A percentile compares a stretch with the other conserved stretches of the same genome.
These are phyloP conservation scores for Diogma glabrata DNA, from an alignment of 2,888 invertebrate genomes.

Conservation along the genomic window DNA sequence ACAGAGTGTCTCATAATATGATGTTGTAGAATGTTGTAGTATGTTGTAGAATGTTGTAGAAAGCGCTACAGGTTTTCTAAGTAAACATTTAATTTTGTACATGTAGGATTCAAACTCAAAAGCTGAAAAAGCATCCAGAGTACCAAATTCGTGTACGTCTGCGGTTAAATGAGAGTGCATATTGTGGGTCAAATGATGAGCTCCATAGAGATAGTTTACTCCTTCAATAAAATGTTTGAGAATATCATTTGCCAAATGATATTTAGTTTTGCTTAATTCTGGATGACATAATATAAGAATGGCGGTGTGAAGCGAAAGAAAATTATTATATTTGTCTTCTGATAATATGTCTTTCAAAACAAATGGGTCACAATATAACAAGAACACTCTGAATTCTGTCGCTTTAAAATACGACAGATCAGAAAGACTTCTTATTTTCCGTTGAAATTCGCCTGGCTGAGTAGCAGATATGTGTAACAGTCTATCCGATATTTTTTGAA, in stretches of 20 bases:
- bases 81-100: not conserved
- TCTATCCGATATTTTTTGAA: not conserved
- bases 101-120: not conserved
- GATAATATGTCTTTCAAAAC: no score
- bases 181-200: not conserved
- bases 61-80: constrained; percentile 3
- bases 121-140: not conserved
- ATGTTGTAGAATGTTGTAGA: no score
- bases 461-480: not conserved
- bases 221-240: not conserved
- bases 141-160: not conserved
- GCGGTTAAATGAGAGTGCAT: constrained; percentile 2
- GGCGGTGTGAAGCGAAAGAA: not conserved
- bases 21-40: no score
- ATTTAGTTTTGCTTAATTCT: not conserved
- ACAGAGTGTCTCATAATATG: no score
- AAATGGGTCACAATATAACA: no score
- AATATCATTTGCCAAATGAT: not conserved
- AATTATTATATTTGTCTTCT: no score
- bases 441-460: not conserved
- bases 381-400: no score
- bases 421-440: no score
- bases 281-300: not conserved
- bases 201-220: not conserved
- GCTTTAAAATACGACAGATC: no score